Conservation (phyloP, 2,113 vertebrate species). For the Microtus oregoni region DNA sequence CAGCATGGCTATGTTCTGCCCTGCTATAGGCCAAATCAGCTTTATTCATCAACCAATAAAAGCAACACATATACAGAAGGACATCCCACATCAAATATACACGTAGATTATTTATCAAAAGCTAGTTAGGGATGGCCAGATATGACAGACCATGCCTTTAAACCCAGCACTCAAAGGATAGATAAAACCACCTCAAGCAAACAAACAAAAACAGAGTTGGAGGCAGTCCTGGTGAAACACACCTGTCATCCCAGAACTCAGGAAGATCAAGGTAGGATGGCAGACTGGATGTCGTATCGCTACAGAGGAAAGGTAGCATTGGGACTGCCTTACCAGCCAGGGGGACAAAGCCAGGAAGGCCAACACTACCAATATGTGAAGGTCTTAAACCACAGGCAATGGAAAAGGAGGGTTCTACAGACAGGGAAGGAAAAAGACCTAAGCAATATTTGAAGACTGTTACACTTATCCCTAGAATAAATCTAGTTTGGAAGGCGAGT, state of each 20-base stretch:
- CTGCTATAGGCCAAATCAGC: too few species aligned
- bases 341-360: not conserved
- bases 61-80: too few species aligned
- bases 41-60: too few species aligned
- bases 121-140: not conserved
- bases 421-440: not conserved
- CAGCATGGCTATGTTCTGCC: too few species aligned
- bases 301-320: too few species aligned
- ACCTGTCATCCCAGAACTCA: too few species aligned
- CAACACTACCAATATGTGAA: not conserved
- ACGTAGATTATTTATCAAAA: not conserved
- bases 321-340: not conserved
- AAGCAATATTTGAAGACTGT: not conserved
- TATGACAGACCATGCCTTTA: not conserved
- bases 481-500: not conserved
- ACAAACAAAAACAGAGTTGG: too few species aligned
- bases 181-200: too few species aligned
- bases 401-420: not conserved
- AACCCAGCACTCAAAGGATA: too few species aligned
- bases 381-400: not conserved
- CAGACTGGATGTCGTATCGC: not conserved
- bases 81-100: not conserved
- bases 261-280: not conserved
- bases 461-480: constrained; percentile 8
- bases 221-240: too few species aligned